A percentile compares a stretch with the other conserved stretches of the same genome.
Evolutionary conservation across 1,140 invertebrate species (phyloP).

Genomic region (Drosophila eugracilis): DNA sequence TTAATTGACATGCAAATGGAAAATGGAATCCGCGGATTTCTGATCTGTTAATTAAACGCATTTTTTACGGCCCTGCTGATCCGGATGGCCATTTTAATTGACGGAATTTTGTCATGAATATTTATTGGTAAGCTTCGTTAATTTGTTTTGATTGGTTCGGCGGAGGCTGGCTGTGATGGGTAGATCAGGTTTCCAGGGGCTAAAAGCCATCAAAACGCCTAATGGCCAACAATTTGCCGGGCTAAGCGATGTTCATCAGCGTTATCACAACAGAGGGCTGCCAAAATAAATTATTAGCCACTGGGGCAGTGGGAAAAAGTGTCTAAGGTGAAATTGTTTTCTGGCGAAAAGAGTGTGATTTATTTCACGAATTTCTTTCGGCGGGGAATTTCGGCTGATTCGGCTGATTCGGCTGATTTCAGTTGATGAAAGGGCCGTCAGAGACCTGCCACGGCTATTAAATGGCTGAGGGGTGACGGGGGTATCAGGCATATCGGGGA

Average conservation of each 20-base stretch:
- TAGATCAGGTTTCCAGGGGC: conserved; percentile 53
- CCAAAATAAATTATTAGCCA: conserved; percentile 24
- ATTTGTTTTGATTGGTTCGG: conserved; percentile 68
- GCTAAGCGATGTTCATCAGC: conserved; percentile 53
- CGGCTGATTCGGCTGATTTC: conserved; percentile 36
- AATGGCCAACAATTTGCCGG: conserved; percentile 49
- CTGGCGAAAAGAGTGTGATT: conserved; percentile 31
- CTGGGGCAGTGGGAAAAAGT: conserved; percentile 23
- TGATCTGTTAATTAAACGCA: conserved; percentile 57
- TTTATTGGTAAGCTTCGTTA: conserved; percentile 60
- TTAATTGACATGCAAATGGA: conserved; percentile 59
- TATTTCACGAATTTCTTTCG: conserved; percentile 43
- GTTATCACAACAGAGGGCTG: conserved; percentile 46
- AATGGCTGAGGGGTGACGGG: conserved; percentile 5
- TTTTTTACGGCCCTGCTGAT: conserved; percentile 20
- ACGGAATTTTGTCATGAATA: conserved; percentile 71
- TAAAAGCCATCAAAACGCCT: conserved; percentile 42
- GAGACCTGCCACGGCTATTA: conserved; percentile 57
- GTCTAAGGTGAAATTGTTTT: conserved; percentile 54
- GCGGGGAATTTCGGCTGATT: conserved; percentile 46
- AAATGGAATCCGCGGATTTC: conserved; percentile 60
- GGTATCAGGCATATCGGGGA: too few species aligned
- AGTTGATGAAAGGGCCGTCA: conserved; percentile 73
- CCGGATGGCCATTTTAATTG: conserved; percentile 28
- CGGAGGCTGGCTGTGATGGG: conserved; percentile 40